Evolutionary conservation across 2,888 invertebrate species (phyloP).

Genomic region (Zygaena filipendulae): DNA sequence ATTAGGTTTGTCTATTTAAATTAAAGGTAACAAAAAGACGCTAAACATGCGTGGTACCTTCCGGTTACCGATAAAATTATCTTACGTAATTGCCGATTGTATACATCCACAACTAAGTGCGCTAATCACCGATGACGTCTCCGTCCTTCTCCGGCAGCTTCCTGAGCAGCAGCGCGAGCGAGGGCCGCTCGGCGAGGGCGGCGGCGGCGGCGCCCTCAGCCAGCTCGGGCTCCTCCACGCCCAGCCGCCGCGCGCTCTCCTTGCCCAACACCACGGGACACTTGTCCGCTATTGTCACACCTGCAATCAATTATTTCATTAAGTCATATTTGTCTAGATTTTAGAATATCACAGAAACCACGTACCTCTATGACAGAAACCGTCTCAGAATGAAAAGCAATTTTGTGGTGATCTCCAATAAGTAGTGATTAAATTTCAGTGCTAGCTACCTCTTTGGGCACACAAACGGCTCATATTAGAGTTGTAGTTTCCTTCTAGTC

Average conservation of each 20-base stretch:
- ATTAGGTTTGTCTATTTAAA: too few species aligned
- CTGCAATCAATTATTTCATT: slow-evolving; percentile 24
- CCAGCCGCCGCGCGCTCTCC: slow-evolving; percentile 35
- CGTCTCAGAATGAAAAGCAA: not conserved
- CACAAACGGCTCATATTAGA: too few species aligned
- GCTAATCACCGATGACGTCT: slow-evolving; percentile 47
- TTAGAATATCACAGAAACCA: not conserved
- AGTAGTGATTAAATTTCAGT: not conserved
- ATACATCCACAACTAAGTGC: too few species aligned
- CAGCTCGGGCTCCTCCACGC: slow-evolving; percentile 41
- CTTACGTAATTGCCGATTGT: too few species aligned
- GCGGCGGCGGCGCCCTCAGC: slow-evolving; percentile 28
- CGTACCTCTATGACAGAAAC: not conserved
- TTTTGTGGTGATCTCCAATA: not conserved
- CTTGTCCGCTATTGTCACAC: slow-evolving; percentile 51
- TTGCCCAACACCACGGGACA: slow-evolving; percentile 47
- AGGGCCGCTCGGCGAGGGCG: slow-evolving; percentile 43
- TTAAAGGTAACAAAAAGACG: too few species aligned
- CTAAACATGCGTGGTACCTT: too few species aligned
- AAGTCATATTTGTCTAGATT: not conserved
- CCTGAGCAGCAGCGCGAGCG: slow-evolving; percentile 45
- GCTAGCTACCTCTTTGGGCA: too few species aligned
- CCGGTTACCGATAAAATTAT: too few species aligned
- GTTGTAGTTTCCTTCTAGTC: too few species aligned
- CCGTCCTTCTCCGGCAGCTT: slow-evolving; percentile 48